Percentiles rank a stretch among this genome's conserved stretches.
phyloP scores from a whole-genome alignment of 2,113 vertebrate species.

The Bombycilla garrulus region DNA sequence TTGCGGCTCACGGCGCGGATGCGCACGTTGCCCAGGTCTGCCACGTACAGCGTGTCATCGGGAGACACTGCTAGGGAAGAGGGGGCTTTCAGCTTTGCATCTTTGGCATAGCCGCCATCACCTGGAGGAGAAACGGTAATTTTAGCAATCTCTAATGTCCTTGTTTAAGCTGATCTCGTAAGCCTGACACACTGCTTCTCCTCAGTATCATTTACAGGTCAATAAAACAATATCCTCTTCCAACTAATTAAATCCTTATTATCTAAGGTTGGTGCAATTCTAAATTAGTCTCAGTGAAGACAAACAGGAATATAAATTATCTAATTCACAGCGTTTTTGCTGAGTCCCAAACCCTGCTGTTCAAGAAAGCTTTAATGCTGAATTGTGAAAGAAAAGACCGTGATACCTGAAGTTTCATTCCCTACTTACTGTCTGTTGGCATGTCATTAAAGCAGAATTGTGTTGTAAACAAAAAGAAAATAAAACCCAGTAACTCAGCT shows the following conservation, averaged over 20 bases:
- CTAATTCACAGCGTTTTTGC: conserved; percentile 60
- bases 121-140: conserved; percentile 71
- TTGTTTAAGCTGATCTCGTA: background rate
- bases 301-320: conserved; percentile 66
- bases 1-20: conserved; percentile 89
- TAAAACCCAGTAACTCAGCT: background rate
- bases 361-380: conserved; percentile 38
- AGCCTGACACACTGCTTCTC: background rate
- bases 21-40: conserved; percentile 93
- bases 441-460: background rate
- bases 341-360: conserved; percentile 36
- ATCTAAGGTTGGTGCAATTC: conserved; percentile 49
- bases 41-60: conserved; percentile 90
- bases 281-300: conserved; percentile 53
- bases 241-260: conserved; percentile 55
- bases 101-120: conserved; percentile 93
- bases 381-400: background rate
- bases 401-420: background rate
- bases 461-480: conserved; percentile 20
- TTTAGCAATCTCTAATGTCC: background rate
- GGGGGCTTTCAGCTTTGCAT: conserved; percentile 92
- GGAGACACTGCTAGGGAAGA: conserved; percentile 91
- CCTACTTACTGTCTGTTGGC: background rate
- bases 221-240: conserved; percentile 51
- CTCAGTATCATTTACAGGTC: conserved; percentile 45